Percentiles rank a stretch among this genome's conserved stretches.
Conservation (phyloP, 2,797 vertebrate species). For the Perodicticus potto region DNA sequence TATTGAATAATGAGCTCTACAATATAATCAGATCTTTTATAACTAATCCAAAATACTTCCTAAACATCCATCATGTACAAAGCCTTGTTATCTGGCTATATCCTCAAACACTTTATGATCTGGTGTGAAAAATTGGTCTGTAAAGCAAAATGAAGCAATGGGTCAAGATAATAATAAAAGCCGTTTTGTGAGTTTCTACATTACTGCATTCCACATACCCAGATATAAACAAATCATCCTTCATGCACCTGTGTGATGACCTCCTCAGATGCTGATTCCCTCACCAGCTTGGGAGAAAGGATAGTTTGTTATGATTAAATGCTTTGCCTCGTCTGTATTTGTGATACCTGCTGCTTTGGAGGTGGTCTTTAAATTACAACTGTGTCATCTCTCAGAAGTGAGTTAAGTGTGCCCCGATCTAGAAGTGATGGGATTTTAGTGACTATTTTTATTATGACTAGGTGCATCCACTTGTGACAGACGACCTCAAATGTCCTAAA, state of each 20-base stretch:
- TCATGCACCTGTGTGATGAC: background rate
- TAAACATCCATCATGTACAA: background rate
- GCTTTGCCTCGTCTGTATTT: background rate
- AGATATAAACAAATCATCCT: constrained; percentile 16
- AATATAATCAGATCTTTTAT: background rate
- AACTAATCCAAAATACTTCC: constrained; percentile 6
- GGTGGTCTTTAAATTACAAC: constrained; percentile 13
- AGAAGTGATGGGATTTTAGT: background rate
- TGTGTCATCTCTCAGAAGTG: background rate
- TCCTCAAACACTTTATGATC: constrained; percentile 45
- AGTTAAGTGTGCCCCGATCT: background rate
- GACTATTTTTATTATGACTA: constrained; percentile 47
- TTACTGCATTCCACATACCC: background rate
- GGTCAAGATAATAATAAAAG: background rate
- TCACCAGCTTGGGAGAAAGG: background rate
- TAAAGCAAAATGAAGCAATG: constrained; percentile 41
- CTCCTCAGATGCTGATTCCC: background rate
- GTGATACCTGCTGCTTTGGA: background rate
- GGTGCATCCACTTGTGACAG: background rate
- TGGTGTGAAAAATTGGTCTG: background rate
- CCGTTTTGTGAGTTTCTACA: background rate
- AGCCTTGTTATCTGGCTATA: constrained; percentile 6
- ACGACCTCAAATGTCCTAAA: background rate
- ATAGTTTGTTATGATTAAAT: background rate
- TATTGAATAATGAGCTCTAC: background rate